These are phyloP conservation scores for Spea bombifrons DNA, from an alignment of 2,113 vertebrate species.

Conservation along the genomic window DNA sequence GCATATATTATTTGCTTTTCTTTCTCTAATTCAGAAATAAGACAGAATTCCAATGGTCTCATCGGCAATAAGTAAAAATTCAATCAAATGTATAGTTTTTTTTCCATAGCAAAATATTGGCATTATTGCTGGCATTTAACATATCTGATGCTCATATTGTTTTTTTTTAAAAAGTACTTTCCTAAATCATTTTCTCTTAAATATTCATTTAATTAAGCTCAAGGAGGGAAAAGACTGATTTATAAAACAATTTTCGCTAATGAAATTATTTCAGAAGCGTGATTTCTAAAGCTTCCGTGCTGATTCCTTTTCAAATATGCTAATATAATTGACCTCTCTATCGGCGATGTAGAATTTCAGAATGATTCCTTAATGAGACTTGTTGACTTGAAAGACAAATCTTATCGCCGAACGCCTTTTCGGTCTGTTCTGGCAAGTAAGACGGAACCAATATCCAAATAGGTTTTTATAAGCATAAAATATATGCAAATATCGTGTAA, in stretches of 20 bases:
- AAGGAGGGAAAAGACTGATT: constrained; percentile 41
- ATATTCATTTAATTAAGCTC: constrained; percentile 47
- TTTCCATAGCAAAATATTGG: too few species aligned
- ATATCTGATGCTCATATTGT: not conserved
- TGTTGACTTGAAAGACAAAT: constrained; percentile 39
- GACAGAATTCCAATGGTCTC: too few species aligned
- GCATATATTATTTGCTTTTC: too few species aligned
- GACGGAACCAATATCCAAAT: not conserved
- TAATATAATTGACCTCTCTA: constrained; percentile 46
- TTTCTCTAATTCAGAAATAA: too few species aligned
- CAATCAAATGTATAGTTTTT: too few species aligned
- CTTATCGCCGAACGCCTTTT: constrained; percentile 2
- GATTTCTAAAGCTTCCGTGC: constrained; percentile 36
- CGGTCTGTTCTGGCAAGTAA: not conserved
- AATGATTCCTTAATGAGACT: constrained; percentile 28
- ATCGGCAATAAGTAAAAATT: too few species aligned
- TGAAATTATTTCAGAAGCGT: constrained; percentile 44
- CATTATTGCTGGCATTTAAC: constrained; percentile 8
- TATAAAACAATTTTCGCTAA: constrained; percentile 46
- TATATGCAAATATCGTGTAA: not conserved
- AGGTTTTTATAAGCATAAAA: not conserved
- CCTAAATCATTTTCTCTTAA: constrained; percentile 42
- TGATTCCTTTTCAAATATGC: constrained; percentile 43
- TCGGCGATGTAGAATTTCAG: constrained; percentile 32
- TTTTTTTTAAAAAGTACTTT: constrained; percentile 16